Base-by-base conservation (phyloP, 2,888 invertebrate species). In the Crematogaster levior region DNA sequence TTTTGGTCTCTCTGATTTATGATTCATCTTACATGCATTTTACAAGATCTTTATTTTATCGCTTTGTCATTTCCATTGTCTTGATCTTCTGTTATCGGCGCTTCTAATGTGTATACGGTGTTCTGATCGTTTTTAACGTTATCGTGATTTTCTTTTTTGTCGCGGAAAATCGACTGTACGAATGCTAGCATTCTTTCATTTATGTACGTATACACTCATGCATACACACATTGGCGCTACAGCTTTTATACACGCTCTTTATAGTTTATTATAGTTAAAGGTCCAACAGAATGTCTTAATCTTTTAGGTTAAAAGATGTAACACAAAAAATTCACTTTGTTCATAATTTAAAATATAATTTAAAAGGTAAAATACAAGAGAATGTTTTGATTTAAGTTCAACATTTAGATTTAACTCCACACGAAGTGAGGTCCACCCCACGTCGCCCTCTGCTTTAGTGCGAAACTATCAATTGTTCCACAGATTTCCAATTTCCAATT, bases 161-260 rank as follows among this genome's bases (percentile, higher is more conserved):
- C n/a, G 34, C 18, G 30, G 63, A 48, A 74, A 63, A 63, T 72
- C 30, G 68, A 58, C 77, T 75, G 46, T 58, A 60, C 37, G 68
- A 30, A 79, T 66, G 73, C 82, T 73, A 81, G 77, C 68, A 80
- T 61, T 46, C 53, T 81, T 51, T 46, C 53, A 46, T 63, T 72
- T 6, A 10, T 15, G n/a, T 30, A 34, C 30, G 10, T 30, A 34
- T 24, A 40, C 5, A 5, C 24, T 7, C 40, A 21, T 34, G 27
- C 61, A 18, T 46, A 21, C 18, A 60, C 12, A 48, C n/a, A 27
- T 30, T 9, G 30, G 9, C 18, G 48, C 9, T n/a, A n/a, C 9
- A n/a, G 30, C 58, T 58, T 58, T 30, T 56, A 58, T 9, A 58
- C 30, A 56, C 12, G 27, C 56, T 18, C 30, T 58, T 58, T 58